Percentiles rank a stretch among this genome's conserved stretches.
phyloP scores from a whole-genome alignment of 2,113 vertebrate species.

The Hippocampus guttulatus region DNA sequence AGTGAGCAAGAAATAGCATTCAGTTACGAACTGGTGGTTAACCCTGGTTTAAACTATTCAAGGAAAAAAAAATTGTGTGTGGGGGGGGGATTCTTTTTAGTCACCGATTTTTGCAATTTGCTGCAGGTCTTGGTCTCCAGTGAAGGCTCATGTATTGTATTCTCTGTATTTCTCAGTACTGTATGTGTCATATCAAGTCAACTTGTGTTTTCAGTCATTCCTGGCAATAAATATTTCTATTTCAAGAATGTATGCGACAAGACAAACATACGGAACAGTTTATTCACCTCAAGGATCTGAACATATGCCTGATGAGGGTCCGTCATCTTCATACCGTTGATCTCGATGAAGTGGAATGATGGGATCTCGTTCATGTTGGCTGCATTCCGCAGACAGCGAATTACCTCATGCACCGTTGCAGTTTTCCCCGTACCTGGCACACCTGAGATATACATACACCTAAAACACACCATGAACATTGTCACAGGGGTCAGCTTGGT shows the following conservation, averaged over 20 bases:
- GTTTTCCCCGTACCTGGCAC: constrained; percentile 98
- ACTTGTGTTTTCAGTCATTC: not conserved
- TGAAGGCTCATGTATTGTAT: too few relatives aligned
- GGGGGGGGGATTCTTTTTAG: too few relatives aligned
- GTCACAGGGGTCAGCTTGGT: not conserved
- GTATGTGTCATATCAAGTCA: too few relatives aligned
- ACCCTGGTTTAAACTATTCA: too few relatives aligned
- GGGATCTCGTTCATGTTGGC: constrained; percentile 78
- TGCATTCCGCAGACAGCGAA: constrained; percentile 81
- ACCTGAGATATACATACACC: constrained; percentile 97
- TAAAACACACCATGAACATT: constrained; percentile 34
- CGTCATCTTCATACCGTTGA: constrained; percentile 98
- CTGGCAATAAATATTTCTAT: not conserved
- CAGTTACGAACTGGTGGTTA: too few relatives aligned
- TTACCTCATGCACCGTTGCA: constrained; percentile 88
- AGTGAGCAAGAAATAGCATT: too few relatives aligned
- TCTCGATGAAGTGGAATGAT: constrained; percentile 80
- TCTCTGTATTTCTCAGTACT: too few relatives aligned
- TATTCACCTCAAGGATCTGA: constrained; percentile 85
- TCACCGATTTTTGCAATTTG: too few relatives aligned
- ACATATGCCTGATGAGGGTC: constrained; percentile 95
- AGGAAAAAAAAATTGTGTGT: too few relatives aligned
- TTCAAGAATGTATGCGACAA: not conserved
- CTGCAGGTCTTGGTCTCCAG: too few relatives aligned
- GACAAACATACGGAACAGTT: not conserved